Percentiles rank a stretch among this genome's conserved stretches.
Conservation (phyloP, 1,140 invertebrate genomes). For the Conus betulinus region DNA sequence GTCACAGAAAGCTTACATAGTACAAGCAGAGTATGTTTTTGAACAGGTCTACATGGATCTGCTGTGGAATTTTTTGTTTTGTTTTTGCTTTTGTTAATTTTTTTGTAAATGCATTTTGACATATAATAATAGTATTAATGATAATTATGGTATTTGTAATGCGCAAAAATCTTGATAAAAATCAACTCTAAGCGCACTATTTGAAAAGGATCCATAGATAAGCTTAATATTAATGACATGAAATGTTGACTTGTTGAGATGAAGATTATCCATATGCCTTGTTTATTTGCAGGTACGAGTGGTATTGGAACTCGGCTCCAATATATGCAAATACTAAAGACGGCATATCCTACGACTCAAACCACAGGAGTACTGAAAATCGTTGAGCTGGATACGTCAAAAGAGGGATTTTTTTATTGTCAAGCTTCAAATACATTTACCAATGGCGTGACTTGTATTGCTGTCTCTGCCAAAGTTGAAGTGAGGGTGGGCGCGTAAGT, state of each 20-base stretch:
- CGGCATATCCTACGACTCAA: background rate
- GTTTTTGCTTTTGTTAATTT: no score
- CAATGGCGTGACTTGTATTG: background rate
- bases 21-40: no score
- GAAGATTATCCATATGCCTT: background rate
- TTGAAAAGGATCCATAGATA: no score
- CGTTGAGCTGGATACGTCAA: background rate
- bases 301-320: conserved; percentile 2
- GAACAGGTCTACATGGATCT: no score
- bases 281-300: background rate
- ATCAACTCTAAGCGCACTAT: no score
- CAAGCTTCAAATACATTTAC: background rate
- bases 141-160: no score
- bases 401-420: conserved; percentile 20
- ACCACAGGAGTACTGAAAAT: background rate
- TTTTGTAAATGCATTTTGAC: no score
- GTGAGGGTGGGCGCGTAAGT: conserved; percentile 8
- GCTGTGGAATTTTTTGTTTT: no score
- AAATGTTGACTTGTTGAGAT: background rate
- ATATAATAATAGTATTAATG: no score
- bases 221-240: no score
- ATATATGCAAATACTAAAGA: background rate
- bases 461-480: background rate
- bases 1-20: no score
- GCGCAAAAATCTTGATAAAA: no score